phyloP scores from a whole-genome alignment of 2,113 vertebrate species.

The Sialia sialis region DNA sequence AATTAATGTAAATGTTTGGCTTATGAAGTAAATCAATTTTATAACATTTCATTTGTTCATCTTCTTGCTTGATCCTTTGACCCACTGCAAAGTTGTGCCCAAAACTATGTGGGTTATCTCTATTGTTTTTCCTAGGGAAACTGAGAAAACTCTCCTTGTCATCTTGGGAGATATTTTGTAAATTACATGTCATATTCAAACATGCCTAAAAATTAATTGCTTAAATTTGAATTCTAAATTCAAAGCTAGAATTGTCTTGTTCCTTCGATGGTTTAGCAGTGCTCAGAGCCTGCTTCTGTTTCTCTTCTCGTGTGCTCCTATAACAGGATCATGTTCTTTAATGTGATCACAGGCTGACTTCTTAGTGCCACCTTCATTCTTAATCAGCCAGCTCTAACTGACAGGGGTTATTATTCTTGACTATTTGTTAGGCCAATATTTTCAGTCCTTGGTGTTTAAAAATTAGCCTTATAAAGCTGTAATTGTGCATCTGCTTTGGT shows the following conservation, averaged over 20 bases:
- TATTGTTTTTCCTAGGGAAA: not conserved
- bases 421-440: constrained; percentile 19
- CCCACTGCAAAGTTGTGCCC: not conserved
- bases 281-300: not conserved
- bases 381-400: not conserved
- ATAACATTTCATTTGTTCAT: not conserved
- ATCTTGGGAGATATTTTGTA: not conserved
- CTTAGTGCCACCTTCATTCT: constrained; percentile 3
- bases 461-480: not conserved
- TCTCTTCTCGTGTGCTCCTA: not conserved
- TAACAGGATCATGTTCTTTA: constrained; percentile 33
- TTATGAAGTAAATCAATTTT: not conserved
- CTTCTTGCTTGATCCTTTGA: not conserved
- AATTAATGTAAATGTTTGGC: not conserved
- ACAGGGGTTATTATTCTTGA: constrained; percentile 10
- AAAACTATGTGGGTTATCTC: not conserved
- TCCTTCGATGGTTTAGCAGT: not conserved
- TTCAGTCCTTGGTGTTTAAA: constrained; percentile 14
- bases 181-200: not conserved
- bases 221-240: not conserved
- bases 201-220: not conserved
- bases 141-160: not conserved
- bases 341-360: not conserved
- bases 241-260: not conserved
- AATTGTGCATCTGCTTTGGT: not conserved